Base-by-base conservation (phyloP, 2,888 invertebrate genomes). In the Argynnis bischoffii region DNA sequence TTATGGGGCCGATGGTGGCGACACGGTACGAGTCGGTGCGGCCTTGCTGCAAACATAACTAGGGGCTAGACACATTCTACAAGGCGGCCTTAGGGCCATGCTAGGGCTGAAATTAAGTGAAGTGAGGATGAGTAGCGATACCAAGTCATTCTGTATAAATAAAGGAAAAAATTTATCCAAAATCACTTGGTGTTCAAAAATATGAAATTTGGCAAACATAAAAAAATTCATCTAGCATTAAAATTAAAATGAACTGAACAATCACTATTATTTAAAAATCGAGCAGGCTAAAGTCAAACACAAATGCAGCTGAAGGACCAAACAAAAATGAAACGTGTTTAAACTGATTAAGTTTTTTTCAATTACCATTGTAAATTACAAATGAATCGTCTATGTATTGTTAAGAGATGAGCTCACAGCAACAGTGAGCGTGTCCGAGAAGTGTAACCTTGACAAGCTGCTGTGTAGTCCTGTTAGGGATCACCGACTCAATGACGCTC, bases 1-100 rank as follows among this genome's bases (percentile, higher is more conserved):
- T 96, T 93, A 96, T 94, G 93, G 96, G 94, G 81, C 97, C 96
- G 91, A 98, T 96, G 88, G 98, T 98, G 82, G 99, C 99, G 94
- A 97, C 97, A 91, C 99, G 96, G 95, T 99, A 99, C 90, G 98
- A 98, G 94, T 99, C 99, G 90, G 97, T 95, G 89, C 98, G 96
- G 94, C 97, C 97, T 95, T 97, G 97, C 97, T 97, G 96, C 83
- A 95, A 94, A 91, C 88, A 93, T 88, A 93, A 92, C 92, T 92
- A 92, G 87, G 90, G 86, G 91, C 92, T 92, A 92, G 89, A 92
- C 89, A 92, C 87, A 87, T 84, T 88, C 91, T 92, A 91, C 90
- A 79, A 87, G 90, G 90, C 87, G 88, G 87, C 88, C 90, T 87
- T 84, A 77, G 82, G 89, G 86, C 90, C 86, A 91, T 92, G 92